Percentiles rank a stretch among this genome's conserved stretches.
Evolutionary conservation across 2,888 invertebrate genomes (phyloP).

Genomic region (Uropetala carovei): DNA sequence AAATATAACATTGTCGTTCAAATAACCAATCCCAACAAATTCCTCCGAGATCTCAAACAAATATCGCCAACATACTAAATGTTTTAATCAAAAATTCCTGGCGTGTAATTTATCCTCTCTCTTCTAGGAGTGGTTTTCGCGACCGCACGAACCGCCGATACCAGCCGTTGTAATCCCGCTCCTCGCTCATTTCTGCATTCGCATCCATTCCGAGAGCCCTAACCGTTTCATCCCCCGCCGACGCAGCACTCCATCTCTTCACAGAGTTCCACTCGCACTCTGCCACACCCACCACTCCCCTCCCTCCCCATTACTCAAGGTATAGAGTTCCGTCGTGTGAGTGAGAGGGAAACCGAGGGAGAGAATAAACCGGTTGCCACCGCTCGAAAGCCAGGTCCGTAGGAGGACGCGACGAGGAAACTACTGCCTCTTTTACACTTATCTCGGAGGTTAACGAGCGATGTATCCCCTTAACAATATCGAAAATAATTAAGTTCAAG

Average conservation of each 20-base stretch:
- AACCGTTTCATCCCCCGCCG: neutral
- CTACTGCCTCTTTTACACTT: neutral
- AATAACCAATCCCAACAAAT: neutral
- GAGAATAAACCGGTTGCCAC: neutral
- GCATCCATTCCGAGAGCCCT: neutral
- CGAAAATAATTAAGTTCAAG: neutral
- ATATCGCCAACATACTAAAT: neutral
- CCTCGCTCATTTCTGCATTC: slow-evolving; percentile 18
- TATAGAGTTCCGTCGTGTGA: neutral
- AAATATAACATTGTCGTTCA: neutral
- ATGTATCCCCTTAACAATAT: neutral
- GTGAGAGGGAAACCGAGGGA: neutral
- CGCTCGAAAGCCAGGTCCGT: neutral
- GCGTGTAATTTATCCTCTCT: slow-evolving; percentile 12
- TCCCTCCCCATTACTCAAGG: slow-evolving; percentile 19
- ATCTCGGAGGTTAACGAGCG: neutral
- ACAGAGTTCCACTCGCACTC: neutral
- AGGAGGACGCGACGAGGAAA: neutral
- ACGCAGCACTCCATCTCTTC: no score
- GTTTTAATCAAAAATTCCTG: slow-evolving; percentile 13
- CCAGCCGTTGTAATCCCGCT: no score
- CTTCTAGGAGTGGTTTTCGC: neutral
- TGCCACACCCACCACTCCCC: slow-evolving; percentile 8
- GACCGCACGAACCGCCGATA: neutral
- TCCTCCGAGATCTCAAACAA: neutral